phyloP scores from a whole-genome alignment of 2,888 invertebrate genomes.

The Muschampia staudingeri region DNA sequence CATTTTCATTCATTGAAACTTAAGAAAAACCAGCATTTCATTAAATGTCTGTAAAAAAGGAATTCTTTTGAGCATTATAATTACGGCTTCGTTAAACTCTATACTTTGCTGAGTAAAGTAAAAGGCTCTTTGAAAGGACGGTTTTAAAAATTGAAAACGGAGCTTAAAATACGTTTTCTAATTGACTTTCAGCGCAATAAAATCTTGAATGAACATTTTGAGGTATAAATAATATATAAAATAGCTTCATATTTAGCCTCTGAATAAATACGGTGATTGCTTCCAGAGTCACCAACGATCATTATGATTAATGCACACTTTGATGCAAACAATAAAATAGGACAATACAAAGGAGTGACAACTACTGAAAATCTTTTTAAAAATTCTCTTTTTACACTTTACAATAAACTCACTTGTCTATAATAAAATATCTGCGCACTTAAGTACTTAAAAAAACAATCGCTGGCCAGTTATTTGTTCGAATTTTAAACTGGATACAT shows the following conservation, averaged over 20 bases:
- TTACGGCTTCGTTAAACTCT: conserved; percentile 87
- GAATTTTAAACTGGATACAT: conserved; percentile 82
- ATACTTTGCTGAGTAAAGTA: conserved; percentile 82
- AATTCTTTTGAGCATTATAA: conserved; percentile 84
- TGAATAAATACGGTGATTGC: not conserved
- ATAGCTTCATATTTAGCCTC: conserved; percentile 31
- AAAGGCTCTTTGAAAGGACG: conserved; percentile 81
- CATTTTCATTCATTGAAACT: conserved; percentile 77
- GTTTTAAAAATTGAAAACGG: conserved; percentile 81
- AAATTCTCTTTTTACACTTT: not conserved
- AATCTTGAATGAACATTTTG: conserved; percentile 69
- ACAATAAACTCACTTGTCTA: conserved; percentile 1
- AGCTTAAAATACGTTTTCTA: conserved; percentile 77
- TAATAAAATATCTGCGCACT: conserved; percentile 21
- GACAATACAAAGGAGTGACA: not conserved
- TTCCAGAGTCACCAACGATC: not conserved
- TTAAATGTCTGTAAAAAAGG: conserved; percentile 76
- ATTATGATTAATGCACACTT: conserved; percentile 3
- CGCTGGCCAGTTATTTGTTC: conserved; percentile 66
- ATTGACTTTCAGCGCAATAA: conserved; percentile 75
- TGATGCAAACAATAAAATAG: not conserved
- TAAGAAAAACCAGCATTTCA: conserved; percentile 81
- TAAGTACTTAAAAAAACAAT: conserved; percentile 47
- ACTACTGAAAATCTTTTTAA: not conserved
- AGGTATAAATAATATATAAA: conserved; percentile 42